These are phyloP conservation scores for Bucco capensis DNA, from an alignment of 2,113 vertebrate genomes.

Conservation along the genomic window DNA sequence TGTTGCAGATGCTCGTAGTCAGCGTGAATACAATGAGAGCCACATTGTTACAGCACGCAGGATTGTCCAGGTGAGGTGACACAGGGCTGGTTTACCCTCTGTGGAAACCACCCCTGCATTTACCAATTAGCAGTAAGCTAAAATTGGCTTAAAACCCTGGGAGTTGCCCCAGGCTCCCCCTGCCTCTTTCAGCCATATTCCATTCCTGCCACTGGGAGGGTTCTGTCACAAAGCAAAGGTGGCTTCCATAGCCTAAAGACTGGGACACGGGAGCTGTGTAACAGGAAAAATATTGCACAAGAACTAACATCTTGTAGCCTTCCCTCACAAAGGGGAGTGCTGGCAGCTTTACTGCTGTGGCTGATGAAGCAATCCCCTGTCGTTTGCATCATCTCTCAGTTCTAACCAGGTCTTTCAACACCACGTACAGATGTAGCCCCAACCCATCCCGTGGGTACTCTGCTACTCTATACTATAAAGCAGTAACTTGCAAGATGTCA, in stretches of 20 bases:
- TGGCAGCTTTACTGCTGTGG: background rate
- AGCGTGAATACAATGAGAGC: slow-evolving; percentile 74
- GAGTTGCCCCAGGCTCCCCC: background rate
- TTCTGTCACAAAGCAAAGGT: background rate
- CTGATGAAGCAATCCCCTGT: background rate
- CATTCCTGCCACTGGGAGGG: background rate
- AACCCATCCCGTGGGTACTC: background rate
- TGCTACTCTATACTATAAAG: too few relatives aligned
- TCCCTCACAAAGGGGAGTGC: background rate
- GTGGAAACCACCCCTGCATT: background rate
- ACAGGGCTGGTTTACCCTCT: background rate
- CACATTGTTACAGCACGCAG: slow-evolving; percentile 84
- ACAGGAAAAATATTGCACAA: background rate
- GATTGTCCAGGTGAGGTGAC: slow-evolving; percentile 75
- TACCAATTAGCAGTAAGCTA: background rate
- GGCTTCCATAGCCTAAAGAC: background rate
- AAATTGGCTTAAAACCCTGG: background rate
- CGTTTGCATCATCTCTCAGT: background rate
- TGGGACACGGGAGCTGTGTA: rapidly evolving
- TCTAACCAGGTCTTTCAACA: background rate
- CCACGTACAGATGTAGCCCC: background rate
- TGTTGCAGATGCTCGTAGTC: slow-evolving; percentile 81
- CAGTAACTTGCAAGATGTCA: background rate
- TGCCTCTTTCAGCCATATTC: background rate
- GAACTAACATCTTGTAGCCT: background rate